These are phyloP conservation scores for Halisarca cf. caerulea DNA, from an alignment of 37 sponge, comb jelly and placozoan genomes.

Conservation along the genomic window DNA sequence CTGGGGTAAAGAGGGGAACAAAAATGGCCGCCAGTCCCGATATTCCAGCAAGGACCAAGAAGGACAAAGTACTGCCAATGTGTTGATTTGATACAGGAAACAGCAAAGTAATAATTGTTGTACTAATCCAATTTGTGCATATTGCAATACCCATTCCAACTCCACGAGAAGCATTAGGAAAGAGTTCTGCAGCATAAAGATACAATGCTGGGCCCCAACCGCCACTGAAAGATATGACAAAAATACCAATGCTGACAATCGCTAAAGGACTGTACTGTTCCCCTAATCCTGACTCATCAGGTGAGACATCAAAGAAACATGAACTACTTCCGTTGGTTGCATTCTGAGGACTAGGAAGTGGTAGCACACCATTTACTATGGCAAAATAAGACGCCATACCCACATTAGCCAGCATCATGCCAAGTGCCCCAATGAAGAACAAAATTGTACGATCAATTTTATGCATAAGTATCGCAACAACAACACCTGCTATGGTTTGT, in stretches of 20 bases:
- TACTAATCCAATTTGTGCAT: background rate
- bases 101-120: background rate
- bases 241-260: background rate
- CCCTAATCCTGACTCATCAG: too few species aligned
- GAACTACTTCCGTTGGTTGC: background rate
- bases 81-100: background rate
- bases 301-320: background rate
- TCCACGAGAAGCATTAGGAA: background rate
- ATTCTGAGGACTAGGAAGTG: too few species aligned
- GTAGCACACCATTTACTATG: too few species aligned
- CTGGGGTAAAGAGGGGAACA: background rate
- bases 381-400: background rate
- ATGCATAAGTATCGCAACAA: background rate
- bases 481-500: background rate
- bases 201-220: background rate
- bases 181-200: background rate
- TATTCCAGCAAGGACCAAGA: background rate
- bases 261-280: background rate
- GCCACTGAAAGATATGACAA: background rate
- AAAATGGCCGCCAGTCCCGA: background rate
- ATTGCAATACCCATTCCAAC: background rate
- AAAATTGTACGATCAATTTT: background rate
- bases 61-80: background rate
- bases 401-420: background rate
- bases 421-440: background rate